A percentile compares a stretch with the other conserved stretches of the same genome.
phyloP scores from a whole-genome alignment of 2,888 invertebrate genomes.

The Homarus gammarus region DNA sequence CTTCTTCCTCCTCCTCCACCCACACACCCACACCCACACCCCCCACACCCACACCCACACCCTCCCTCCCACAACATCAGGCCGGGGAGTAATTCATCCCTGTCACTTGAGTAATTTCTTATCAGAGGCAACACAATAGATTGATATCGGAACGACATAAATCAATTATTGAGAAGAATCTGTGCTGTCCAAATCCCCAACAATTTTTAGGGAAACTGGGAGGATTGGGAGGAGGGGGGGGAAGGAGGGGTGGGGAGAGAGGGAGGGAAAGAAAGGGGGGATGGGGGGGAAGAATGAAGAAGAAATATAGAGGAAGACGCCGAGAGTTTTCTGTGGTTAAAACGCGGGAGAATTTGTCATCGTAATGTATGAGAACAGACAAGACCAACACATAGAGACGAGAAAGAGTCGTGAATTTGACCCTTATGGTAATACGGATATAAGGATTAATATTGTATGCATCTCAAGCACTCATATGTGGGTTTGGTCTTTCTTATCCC shows the following conservation, averaged over 20 bases:
- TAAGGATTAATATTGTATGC: neutral
- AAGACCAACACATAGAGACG: too few species aligned
- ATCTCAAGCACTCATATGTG: too few species aligned
- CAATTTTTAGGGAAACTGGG: neutral
- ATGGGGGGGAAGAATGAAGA: neutral
- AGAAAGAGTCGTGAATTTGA: too few species aligned
- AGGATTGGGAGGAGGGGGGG: neutral
- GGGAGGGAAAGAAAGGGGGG: neutral
- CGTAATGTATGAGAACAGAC: constrained; percentile 9
- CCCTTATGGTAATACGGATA: neutral
- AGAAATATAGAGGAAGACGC: neutral
- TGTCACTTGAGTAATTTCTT: constrained; percentile 61
- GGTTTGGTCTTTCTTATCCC: neutral
- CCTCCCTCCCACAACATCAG: neutral
- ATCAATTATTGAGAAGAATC: constrained; percentile 65
- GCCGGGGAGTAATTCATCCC: constrained; percentile 33
- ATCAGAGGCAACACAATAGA: constrained; percentile 52
- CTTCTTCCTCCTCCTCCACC: neutral
- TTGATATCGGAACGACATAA: constrained; percentile 65
- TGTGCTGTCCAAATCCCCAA: neutral
- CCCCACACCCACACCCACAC: neutral
- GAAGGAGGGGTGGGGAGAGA: neutral
- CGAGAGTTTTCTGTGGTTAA: constrained; percentile 27
- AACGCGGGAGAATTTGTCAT: constrained; percentile 23
- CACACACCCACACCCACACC: neutral